phyloP scores from a whole-genome alignment of 2,797 vertebrate genomes.

The Hephaestus fuliginosus region DNA sequence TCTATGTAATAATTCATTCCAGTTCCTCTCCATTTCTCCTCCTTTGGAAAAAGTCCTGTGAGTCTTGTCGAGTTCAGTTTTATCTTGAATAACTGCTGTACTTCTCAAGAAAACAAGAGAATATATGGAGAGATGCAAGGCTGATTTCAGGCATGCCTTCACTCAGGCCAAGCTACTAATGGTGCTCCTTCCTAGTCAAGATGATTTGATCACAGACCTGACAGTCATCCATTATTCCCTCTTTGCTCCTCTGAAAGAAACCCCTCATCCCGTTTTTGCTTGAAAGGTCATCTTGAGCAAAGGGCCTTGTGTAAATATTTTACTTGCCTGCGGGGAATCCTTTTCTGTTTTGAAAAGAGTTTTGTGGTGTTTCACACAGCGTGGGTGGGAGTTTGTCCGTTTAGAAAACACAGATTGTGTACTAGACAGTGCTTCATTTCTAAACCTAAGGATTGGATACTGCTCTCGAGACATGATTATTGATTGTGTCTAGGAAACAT shows the following conservation, averaged over 20 bases:
- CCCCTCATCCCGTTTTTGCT: slow-evolving; percentile 35
- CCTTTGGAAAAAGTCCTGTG: slow-evolving; percentile 12
- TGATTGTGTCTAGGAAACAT: slow-evolving; percentile 62
- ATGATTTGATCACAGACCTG: slow-evolving; percentile 51
- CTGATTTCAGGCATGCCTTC: slow-evolving; percentile 6
- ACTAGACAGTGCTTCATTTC: slow-evolving; percentile 36
- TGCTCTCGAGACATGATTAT: slow-evolving; percentile 51
- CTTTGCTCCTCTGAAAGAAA: slow-evolving; percentile 38
- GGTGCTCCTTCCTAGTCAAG: neutral
- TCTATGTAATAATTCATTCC: slow-evolving; percentile 6
- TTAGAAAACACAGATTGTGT: slow-evolving; percentile 43
- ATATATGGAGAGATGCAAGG: neutral
- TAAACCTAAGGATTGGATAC: slow-evolving; percentile 33
- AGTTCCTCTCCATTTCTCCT: slow-evolving; percentile 23
- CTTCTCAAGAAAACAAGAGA: slow-evolving; percentile 9
- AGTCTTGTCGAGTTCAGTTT: slow-evolving; percentile 11
- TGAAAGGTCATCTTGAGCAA: slow-evolving; percentile 42
- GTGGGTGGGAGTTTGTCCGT: slow-evolving; percentile 52
- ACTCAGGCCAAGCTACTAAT: neutral
- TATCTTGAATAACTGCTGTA: slow-evolving; percentile 4
- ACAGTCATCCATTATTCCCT: slow-evolving; percentile 22
- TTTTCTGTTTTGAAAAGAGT: slow-evolving; percentile 46
- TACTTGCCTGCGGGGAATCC: slow-evolving; percentile 51
- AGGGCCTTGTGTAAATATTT: slow-evolving; percentile 53
- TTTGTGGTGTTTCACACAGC: slow-evolving; percentile 42